Conservation (phyloP, 2,888 invertebrate species). For the Metellina segmentata region DNA sequence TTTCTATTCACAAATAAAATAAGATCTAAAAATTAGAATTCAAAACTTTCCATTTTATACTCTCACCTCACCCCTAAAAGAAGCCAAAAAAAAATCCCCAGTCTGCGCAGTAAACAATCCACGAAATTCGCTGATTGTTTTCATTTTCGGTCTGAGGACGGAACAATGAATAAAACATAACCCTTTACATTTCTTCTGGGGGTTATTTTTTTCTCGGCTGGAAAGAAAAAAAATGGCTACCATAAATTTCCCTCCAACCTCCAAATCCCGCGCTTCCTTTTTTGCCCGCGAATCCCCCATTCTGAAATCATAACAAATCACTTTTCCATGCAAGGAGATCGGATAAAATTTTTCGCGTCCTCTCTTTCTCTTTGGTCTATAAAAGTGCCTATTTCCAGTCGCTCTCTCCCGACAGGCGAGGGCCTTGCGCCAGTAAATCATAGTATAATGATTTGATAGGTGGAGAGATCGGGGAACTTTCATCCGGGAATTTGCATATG, state of each 20-base stretch:
- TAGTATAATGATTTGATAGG: conserved; percentile 70
- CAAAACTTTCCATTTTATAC: background rate
- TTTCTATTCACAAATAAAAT: background rate
- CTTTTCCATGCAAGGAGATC: conserved; percentile 70
- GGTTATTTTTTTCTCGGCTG: background rate
- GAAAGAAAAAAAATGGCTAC: conserved; percentile 64
- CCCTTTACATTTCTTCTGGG: conserved; percentile 68
- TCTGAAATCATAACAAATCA: conserved; percentile 75
- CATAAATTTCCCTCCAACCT: conserved; percentile 59
- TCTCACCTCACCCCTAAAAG: background rate
- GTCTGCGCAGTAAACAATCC: conserved; percentile 26
- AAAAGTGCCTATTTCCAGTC: background rate
- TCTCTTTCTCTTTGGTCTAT: background rate
- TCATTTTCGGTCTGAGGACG: conserved; percentile 62
- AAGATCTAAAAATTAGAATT: background rate
- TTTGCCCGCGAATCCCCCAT: background rate
- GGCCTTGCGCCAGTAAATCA: conserved; percentile 47
- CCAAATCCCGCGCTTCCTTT: background rate
- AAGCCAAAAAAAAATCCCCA: background rate
- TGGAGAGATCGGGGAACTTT: conserved; percentile 61
- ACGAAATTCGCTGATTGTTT: conserved; percentile 54
- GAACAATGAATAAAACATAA: conserved; percentile 74
- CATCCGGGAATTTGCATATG: conserved; percentile 75
- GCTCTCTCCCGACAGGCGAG: conserved; percentile 1
- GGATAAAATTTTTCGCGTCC: conserved; percentile 53